A percentile compares a stretch with the other conserved stretches of the same genome.
phyloP scores from a whole-genome alignment of 2,888 invertebrate genomes.

The Lottia scabra region DNA sequence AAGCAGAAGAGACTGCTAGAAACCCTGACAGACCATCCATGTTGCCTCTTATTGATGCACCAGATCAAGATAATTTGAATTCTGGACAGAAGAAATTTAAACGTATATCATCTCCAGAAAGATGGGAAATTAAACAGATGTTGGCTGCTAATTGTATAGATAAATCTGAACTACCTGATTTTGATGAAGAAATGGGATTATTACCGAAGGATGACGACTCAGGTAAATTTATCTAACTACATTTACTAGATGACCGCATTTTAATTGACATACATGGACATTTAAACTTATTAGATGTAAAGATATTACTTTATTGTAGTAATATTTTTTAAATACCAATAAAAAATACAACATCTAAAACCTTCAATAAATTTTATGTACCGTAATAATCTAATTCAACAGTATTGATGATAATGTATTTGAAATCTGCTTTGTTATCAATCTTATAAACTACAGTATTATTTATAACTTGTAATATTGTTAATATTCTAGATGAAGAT shows the following conservation, averaged over 20 bases:
- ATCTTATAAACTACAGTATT: neutral
- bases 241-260: too few relatives aligned
- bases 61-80: conserved; percentile 70
- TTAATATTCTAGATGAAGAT: conserved; percentile 83
- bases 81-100: conserved; percentile 53
- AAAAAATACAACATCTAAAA: too few relatives aligned
- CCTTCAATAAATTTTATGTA: too few relatives aligned
- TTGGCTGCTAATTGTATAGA: conserved; percentile 91
- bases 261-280: too few relatives aligned
- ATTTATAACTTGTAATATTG: neutral
- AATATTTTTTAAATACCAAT: too few relatives aligned
- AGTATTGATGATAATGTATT: neutral
- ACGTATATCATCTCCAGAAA: conserved; percentile 92
- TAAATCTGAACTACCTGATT: conserved; percentile 94
- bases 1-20: conserved; percentile 72
- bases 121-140: conserved; percentile 98
- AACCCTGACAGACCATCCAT: conserved; percentile 92
- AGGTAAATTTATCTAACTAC: conserved; percentile 34
- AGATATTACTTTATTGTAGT: too few relatives aligned
- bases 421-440: neutral
- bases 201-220: conserved; percentile 79
- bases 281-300: too few relatives aligned
- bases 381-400: too few relatives aligned
- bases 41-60: conserved; percentile 72
- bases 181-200: conserved; percentile 95